Percentiles rank a stretch among this genome's conserved stretches.
phyloP scores from a whole-genome alignment of 2,888 invertebrate genomes.

The Dexiosoma caninum region DNA sequence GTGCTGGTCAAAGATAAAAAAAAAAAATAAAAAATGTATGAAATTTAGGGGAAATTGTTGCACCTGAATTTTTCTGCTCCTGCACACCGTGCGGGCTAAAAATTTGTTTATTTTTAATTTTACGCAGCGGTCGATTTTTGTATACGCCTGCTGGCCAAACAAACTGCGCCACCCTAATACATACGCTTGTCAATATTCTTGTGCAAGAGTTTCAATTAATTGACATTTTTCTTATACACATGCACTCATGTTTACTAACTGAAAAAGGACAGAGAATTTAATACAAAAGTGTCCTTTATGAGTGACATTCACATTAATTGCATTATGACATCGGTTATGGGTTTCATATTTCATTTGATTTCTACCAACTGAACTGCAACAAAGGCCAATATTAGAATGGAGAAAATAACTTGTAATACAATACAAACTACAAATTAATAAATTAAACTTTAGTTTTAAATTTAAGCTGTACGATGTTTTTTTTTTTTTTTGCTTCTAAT shows the following conservation, averaged over 20 bases:
- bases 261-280: not conserved
- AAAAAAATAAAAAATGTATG: too few relatives aligned
- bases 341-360: conserved; percentile 61
- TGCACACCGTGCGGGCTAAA: too few relatives aligned
- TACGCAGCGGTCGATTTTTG: too few relatives aligned
- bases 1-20: too few relatives aligned
- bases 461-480: not conserved
- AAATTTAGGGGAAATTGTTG: too few relatives aligned
- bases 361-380: conserved; percentile 3
- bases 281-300: conserved; percentile 57
- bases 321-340: conserved; percentile 59
- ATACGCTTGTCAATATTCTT: not conserved
- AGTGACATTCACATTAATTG: conserved; percentile 63
- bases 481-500: too few relatives aligned
- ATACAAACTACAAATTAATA: conserved; percentile 3
- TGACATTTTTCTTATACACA: conserved; percentile 44
- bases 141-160: too few relatives aligned
- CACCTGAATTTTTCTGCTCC: too few relatives aligned
- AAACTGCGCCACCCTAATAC: too few relatives aligned
- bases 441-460: conserved; percentile 13
- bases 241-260: not conserved
- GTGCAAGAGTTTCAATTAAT: conserved; percentile 58
- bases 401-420: not conserved
- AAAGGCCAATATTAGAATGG: not conserved
- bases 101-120: too few relatives aligned